These are phyloP conservation scores for Meiosimyza platycephala DNA, from an alignment of 2,888 invertebrate species.

Conservation along the genomic window DNA sequence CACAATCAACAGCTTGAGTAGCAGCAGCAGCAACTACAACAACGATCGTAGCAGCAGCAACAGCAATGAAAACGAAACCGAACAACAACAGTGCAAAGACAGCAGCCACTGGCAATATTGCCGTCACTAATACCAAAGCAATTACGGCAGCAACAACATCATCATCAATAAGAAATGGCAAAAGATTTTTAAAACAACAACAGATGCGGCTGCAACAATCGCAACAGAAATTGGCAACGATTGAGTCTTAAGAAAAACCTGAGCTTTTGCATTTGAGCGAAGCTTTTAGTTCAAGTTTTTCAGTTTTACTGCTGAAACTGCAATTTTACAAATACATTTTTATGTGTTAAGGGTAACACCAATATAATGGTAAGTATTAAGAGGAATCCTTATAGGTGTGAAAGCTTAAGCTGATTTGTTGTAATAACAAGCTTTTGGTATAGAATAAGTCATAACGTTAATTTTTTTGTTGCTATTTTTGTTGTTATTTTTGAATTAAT, in stretches of 20 bases:
- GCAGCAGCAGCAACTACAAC: background rate
- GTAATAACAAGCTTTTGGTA: no score
- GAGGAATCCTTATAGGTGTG: no score
- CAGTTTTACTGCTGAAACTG: background rate
- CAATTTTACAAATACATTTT: no score
- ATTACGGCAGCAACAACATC: background rate
- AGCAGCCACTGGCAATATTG: conserved; percentile 1
- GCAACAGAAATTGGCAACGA: conserved; percentile 13
- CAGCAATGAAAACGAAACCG: background rate
- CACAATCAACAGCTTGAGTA: conserved; percentile 10
- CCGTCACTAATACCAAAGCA: background rate
- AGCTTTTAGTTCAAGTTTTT: background rate
- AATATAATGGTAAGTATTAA: no score
- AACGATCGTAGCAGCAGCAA: conserved; percentile 12
- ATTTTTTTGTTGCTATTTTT: background rate
- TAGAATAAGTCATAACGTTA: background rate
- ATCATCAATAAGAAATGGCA: conserved; percentile 6
- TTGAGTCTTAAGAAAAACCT: background rate
- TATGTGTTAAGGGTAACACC: no score
- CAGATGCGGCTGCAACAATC: background rate
- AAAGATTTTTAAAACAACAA: conserved; percentile 7
- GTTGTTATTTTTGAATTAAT: no score
- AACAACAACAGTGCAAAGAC: background rate
- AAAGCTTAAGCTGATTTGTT: no score
- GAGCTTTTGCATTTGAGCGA: background rate